Conservation (phyloP, 1,140 invertebrate genomes). For the Harpegnathos saltator region DNA sequence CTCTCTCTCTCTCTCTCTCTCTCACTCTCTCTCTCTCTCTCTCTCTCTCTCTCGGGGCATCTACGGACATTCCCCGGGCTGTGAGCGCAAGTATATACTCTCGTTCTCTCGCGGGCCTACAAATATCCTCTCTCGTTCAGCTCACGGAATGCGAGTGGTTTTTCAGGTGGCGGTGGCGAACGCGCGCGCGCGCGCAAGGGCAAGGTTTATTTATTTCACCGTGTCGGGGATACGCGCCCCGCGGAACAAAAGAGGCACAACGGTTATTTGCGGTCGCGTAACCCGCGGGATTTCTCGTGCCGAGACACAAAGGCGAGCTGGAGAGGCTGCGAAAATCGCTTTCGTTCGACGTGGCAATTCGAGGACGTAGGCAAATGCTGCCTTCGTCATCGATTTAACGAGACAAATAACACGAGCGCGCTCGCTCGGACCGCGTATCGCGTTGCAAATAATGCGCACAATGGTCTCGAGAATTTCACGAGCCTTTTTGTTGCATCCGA, state of each 20-base stretch:
- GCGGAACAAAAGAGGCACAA: conserved; percentile 39
- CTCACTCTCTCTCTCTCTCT: too few species aligned
- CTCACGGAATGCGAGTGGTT: conserved; percentile 72
- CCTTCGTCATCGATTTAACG: conserved; percentile 57
- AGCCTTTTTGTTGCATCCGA: background rate
- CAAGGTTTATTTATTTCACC: conserved; percentile 81
- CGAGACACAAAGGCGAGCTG: conserved; percentile 77
- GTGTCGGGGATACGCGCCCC: conserved; percentile 47
- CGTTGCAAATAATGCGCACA: conserved; percentile 5
- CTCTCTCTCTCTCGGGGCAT: too few species aligned
- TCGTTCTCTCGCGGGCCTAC: conserved; percentile 72
- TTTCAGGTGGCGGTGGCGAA: conserved; percentile 76
- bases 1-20: too few species aligned
- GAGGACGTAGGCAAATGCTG: conserved; percentile 75
- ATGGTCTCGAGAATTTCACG: conserved; percentile 9
- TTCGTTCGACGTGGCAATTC: conserved; percentile 65
- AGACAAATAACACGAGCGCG: conserved; percentile 58
- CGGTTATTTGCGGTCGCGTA: conserved; percentile 28
- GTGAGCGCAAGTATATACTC: too few species aligned
- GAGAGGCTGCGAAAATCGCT: conserved; percentile 59
- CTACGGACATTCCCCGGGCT: conserved; percentile 60
- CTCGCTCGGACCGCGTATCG: background rate
- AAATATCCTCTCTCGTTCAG: conserved; percentile 73
- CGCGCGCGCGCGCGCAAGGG: conserved; percentile 81
- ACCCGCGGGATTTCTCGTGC: conserved; percentile 21